Evolutionary conservation across 2,888 invertebrate species (phyloP).

Genomic region (Cyrtodaria siliqua): DNA sequence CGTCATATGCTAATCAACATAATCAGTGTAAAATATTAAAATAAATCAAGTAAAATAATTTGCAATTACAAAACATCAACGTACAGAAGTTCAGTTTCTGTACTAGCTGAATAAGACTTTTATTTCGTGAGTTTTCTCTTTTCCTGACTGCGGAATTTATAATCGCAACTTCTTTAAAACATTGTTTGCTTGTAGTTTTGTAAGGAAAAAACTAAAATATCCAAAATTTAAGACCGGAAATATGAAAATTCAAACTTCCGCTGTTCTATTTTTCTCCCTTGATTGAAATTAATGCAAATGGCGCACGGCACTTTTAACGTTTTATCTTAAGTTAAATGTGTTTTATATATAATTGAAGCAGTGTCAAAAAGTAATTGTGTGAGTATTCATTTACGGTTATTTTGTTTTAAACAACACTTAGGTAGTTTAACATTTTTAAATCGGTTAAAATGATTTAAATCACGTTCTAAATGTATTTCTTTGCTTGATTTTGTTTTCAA

Average conservation of each 20-base stretch:
- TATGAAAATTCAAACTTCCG: constrained; percentile 31
- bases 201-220: constrained; percentile 24
- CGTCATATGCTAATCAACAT: constrained; percentile 67
- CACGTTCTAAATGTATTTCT: not conserved
- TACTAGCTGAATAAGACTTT: too few species aligned
- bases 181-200: too few species aligned
- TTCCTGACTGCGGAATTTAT: too few species aligned
- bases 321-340: not conserved
- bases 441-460: not conserved
- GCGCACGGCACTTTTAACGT: constrained; percentile 35
- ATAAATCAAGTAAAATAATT: constrained; percentile 19
- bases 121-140: too few species aligned
- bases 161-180: too few species aligned
- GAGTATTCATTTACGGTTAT: not conserved
- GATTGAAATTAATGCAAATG: constrained; percentile 55
- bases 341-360: not conserved
- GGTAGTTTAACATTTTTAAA: constrained; percentile 1
- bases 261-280: constrained; percentile 49
- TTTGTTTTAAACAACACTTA: not conserved
- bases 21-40: constrained; percentile 13
- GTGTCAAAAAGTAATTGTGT: not conserved
- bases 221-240: constrained; percentile 25
- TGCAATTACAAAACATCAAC: too few species aligned
- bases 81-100: too few species aligned
- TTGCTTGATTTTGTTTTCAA: not conserved